These are phyloP conservation scores for Caenorhabditis doughertyi DNA, from an alignment of 2,888 invertebrate genomes.

Conservation along the genomic window DNA sequence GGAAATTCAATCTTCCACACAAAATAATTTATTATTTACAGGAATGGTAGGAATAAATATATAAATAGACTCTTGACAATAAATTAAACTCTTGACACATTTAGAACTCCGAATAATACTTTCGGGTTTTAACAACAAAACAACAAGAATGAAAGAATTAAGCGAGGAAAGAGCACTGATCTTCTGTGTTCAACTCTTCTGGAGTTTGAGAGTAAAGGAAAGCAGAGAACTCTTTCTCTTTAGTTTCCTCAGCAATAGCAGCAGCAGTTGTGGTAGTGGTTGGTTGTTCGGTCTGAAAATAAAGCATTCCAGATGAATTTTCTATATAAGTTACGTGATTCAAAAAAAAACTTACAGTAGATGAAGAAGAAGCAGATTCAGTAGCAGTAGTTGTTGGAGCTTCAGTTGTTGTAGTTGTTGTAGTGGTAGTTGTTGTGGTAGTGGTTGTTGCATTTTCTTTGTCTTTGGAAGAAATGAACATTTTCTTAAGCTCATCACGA, in stretches of 20 bases:
- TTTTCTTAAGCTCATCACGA: conserved; percentile 74
- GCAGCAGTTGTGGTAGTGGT: conserved; percentile 53
- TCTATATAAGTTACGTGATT: background rate
- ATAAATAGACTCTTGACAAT: conserved; percentile 9
- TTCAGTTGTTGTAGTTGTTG: conserved; percentile 50
- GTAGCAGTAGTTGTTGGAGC: conserved; percentile 28
- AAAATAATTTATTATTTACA: conserved; percentile 10
- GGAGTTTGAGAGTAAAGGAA: conserved; percentile 73
- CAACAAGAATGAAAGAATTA: conserved; percentile 12
- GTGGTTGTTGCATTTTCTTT: conserved; percentile 41
- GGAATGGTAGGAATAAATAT: conserved; percentile 17
- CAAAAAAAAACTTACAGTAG: conserved; percentile 13
- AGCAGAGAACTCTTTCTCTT: conserved; percentile 72
- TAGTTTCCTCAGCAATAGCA: conserved; percentile 66
- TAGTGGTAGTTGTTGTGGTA: conserved; percentile 27
- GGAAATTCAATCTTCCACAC: too few species aligned
- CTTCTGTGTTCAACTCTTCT: conserved; percentile 70
- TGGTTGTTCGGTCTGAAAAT: conserved; percentile 25
- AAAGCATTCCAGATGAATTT: too few species aligned
- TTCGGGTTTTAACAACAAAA: conserved; percentile 16
- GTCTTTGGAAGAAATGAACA: conserved; percentile 61
- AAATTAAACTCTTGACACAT: background rate
- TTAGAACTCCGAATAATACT: conserved; percentile 36
- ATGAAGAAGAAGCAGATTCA: conserved; percentile 18
- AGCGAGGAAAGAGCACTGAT: conserved; percentile 68